Conservation (phyloP, 1,140 invertebrate species). For the Diabrotica undecimpunctata region DNA sequence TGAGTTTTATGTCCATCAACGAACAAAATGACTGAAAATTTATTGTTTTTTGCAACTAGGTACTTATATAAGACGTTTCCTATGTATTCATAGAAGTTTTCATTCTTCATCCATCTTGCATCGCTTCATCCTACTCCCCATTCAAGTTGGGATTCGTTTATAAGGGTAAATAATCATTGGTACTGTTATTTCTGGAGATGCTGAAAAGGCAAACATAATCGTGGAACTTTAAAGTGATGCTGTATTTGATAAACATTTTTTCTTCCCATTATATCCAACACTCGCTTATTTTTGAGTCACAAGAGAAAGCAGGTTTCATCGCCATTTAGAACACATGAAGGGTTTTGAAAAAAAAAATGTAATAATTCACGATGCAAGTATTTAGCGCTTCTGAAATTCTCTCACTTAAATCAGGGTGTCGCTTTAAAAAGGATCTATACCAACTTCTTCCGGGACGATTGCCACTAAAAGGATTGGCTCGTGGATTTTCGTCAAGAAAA, state of each 20-base stretch:
- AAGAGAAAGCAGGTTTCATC: slow-evolving; percentile 39
- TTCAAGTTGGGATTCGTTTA: slow-evolving; percentile 33
- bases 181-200: slow-evolving; percentile 22
- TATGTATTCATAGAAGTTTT: slow-evolving; percentile 46
- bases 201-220: slow-evolving; percentile 33
- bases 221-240: slow-evolving; percentile 34
- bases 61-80: slow-evolving; percentile 41
- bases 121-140: no score
- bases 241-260: slow-evolving; percentile 37
- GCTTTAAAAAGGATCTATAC: no score
- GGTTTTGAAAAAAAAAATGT: no score
- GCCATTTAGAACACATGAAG: no score
- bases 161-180: slow-evolving; percentile 38
- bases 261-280: slow-evolving; percentile 33
- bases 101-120: slow-evolving; percentile 47
- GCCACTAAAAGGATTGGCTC: no score
- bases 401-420: no score
- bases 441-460: no score
- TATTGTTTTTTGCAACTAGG: slow-evolving; percentile 28
- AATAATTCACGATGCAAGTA: no score
- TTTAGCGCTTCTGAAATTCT: no score
- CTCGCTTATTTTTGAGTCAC: slow-evolving; percentile 32
- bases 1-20: no score
- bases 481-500: no score
- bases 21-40: no score